Conservation (phyloP, 2,797 vertebrate genomes). For the Phylloscopus collybita region DNA sequence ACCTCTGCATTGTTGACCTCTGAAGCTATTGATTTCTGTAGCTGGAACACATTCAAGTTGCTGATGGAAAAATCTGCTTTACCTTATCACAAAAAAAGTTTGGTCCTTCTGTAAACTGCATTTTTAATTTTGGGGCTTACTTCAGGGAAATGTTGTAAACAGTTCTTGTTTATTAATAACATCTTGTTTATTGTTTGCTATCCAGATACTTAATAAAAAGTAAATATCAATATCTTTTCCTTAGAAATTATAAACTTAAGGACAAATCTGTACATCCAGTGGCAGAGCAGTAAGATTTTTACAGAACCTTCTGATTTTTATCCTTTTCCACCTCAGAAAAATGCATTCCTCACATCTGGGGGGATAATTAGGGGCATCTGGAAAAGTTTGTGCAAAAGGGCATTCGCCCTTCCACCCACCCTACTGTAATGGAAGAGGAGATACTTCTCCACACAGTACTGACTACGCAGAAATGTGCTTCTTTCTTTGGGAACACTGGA, state of each 20-base stretch:
- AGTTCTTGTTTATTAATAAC: background rate
- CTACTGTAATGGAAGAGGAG: background rate
- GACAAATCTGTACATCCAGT: background rate
- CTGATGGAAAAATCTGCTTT: background rate
- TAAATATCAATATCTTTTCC: background rate
- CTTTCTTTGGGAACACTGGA: background rate
- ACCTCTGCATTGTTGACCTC: conserved; percentile 37
- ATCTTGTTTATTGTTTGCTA: background rate
- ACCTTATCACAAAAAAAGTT: background rate
- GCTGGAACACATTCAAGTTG: background rate
- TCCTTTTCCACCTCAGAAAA: background rate
- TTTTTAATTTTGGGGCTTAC: background rate
- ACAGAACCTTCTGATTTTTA: background rate
- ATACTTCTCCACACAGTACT: background rate
- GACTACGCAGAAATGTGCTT: background rate
- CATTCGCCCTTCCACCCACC: background rate
- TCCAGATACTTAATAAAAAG: background rate
- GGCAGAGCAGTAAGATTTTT: background rate
- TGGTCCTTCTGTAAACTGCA: background rate
- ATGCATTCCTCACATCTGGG: background rate
- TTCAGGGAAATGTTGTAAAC: background rate
- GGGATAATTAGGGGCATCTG: background rate
- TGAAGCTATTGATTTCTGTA: conserved; percentile 46
- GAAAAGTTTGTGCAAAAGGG: background rate
- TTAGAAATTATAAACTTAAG: background rate